phyloP scores from a whole-genome alignment of 1,140 invertebrate species.

The Triops cancriformis region DNA sequence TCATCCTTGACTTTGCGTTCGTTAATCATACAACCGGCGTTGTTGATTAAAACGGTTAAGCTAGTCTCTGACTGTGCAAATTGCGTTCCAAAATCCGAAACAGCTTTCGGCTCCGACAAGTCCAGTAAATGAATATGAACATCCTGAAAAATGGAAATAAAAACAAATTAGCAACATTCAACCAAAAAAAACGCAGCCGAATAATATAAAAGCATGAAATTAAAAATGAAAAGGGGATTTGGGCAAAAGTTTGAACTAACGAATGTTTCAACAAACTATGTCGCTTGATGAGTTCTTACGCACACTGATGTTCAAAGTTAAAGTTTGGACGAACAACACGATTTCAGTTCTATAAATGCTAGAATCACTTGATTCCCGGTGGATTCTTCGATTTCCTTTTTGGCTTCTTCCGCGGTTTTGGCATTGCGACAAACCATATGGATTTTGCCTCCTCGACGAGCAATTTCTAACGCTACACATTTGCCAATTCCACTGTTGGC shows the following conservation, averaged over 20 bases:
- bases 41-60: conserved; percentile 45
- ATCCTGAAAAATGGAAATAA: conserved; percentile 36
- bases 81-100: conserved; percentile 40
- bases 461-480: conserved; percentile 35
- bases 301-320: too few species aligned
- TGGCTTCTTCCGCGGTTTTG: conserved; percentile 32
- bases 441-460: conserved; percentile 40
- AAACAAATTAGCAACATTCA: too few species aligned
- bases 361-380: conserved; percentile 37
- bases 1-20: conserved; percentile 39
- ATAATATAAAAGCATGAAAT: too few species aligned
- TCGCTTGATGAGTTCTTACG: too few species aligned
- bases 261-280: too few species aligned
- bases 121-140: conserved; percentile 44
- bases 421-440: conserved; percentile 45
- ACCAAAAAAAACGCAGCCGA: too few species aligned
- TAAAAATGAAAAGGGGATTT: too few species aligned
- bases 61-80: conserved; percentile 38
- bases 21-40: conserved; percentile 46
- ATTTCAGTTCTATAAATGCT: neutral
- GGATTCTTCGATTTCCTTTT: conserved; percentile 36
- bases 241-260: too few species aligned
- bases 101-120: conserved; percentile 40
- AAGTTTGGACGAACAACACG: neutral
- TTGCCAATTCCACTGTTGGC: conserved; percentile 45